phyloP scores from a whole-genome alignment of 2,888 invertebrate genomes.

The Ectemnius cavifrons region DNA sequence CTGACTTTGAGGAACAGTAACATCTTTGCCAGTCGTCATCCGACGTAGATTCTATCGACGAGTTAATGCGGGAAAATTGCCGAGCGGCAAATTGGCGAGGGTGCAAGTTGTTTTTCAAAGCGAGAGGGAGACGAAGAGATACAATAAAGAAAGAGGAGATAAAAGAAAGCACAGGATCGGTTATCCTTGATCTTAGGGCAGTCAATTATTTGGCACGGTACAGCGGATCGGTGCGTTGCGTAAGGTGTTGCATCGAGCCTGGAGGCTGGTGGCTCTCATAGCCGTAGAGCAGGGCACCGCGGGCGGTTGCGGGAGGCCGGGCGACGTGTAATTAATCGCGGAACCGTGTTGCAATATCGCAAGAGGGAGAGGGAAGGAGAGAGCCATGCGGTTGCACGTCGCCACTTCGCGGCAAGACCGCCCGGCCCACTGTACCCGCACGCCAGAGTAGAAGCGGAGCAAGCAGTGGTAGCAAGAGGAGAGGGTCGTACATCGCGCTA shows the following conservation, averaged over 20 bases:
- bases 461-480: no score
- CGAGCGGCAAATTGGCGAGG: neutral
- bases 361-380: constrained; percentile 35
- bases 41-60: no score
- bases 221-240: constrained; percentile 42
- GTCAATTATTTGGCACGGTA: constrained; percentile 43
- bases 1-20: no score
- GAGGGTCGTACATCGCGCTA: no score
- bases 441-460: neutral
- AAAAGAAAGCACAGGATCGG: neutral
- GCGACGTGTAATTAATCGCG: constrained; percentile 63
- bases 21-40: no score
- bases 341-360: constrained; percentile 63
- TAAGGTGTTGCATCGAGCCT: constrained; percentile 24
- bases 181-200: constrained; percentile 35
- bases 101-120: neutral
- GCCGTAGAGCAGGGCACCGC: no score
- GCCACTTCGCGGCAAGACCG: constrained; percentile 64
- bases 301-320: constrained; percentile 8
- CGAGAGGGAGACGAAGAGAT: neutral
- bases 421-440: constrained; percentile 18
- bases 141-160: neutral
- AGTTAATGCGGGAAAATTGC: no score
- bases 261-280: no score
- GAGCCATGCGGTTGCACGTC: constrained; percentile 59